Percentiles rank a stretch among this genome's conserved stretches.
These are phyloP conservation scores for Periophthalmus modestus DNA, from an alignment of 2,113 vertebrate species.

Conservation along the genomic window DNA sequence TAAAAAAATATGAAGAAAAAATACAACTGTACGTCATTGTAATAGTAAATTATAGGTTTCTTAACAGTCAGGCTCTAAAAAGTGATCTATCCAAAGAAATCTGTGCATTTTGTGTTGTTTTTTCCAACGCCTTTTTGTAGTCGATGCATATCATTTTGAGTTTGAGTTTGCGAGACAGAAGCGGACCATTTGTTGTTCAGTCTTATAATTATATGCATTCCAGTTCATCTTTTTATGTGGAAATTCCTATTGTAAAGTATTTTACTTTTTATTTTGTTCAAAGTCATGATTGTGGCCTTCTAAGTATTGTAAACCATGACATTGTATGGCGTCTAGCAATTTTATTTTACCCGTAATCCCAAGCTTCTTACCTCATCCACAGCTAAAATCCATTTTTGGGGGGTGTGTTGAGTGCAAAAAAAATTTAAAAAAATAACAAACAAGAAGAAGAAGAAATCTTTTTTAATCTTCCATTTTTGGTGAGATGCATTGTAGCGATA, in stretches of 20 bases:
- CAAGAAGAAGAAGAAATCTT: conserved; percentile 51
- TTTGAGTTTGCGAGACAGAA: conserved; percentile 15
- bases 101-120: conserved; percentile 40
- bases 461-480: conserved; percentile 77
- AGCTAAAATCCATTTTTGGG: conserved; percentile 65
- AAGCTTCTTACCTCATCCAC: conserved; percentile 75
- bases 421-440: conserved; percentile 14
- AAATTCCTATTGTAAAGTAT: conserved; percentile 33
- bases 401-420: conserved; percentile 73
- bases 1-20: conserved; percentile 19
- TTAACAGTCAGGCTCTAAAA: conserved; percentile 39
- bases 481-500: conserved; percentile 82
- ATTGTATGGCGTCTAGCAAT: conserved; percentile 38
- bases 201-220: conserved; percentile 45
- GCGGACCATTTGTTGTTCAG: conserved; percentile 10
- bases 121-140: conserved; percentile 49
- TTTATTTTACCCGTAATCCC: conserved; percentile 43
- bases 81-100: conserved; percentile 77
- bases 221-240: conserved; percentile 28
- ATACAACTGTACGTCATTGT: conserved; percentile 33
- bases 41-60: conserved; percentile 20
- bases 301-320: conserved; percentile 76
- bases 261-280: conserved; percentile 33
- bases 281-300: conserved; percentile 80
- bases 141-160: conserved; percentile 62